Evolutionary conservation across 2,888 invertebrate species (phyloP).

Genomic region (Lydus trimaculatus): DNA sequence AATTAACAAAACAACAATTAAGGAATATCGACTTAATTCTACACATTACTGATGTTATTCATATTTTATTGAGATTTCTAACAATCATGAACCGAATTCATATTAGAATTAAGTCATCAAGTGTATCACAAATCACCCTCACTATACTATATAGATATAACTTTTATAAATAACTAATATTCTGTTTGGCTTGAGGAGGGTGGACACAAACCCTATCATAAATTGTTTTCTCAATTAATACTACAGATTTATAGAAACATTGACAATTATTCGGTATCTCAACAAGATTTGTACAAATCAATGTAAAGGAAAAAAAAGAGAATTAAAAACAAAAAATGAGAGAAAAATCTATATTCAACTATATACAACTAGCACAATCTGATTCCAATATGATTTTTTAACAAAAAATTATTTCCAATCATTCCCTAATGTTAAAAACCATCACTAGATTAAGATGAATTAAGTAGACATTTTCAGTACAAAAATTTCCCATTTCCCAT

Average conservation of each 20-base stretch:
- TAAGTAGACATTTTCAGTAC: not conserved
- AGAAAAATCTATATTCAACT: slow-evolving; percentile 2
- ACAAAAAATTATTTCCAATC: not conserved
- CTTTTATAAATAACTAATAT: no score
- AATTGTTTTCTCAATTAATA: not conserved
- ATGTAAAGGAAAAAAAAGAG: not conserved
- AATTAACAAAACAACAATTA: not conserved
- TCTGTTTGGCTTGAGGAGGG: not conserved
- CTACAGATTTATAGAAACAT: not conserved
- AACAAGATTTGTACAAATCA: not conserved
- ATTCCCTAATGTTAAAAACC: not conserved
- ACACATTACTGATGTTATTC: not conserved
- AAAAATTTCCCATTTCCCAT: not conserved
- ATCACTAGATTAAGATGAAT: not conserved
- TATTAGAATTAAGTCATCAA: not conserved
- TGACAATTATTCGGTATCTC: not conserved
- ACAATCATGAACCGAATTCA: not conserved
- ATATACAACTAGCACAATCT: not conserved
- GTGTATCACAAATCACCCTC: slow-evolving; percentile 3
- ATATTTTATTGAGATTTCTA: not conserved
- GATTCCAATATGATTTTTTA: not conserved
- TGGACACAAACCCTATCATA: not conserved
- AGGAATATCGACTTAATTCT: slow-evolving; percentile 2
- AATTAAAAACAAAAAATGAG: not conserved
- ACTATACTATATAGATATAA: no score